phyloP scores from a whole-genome alignment of 2,797 vertebrate species.

The Peromyscus attwateri region DNA sequence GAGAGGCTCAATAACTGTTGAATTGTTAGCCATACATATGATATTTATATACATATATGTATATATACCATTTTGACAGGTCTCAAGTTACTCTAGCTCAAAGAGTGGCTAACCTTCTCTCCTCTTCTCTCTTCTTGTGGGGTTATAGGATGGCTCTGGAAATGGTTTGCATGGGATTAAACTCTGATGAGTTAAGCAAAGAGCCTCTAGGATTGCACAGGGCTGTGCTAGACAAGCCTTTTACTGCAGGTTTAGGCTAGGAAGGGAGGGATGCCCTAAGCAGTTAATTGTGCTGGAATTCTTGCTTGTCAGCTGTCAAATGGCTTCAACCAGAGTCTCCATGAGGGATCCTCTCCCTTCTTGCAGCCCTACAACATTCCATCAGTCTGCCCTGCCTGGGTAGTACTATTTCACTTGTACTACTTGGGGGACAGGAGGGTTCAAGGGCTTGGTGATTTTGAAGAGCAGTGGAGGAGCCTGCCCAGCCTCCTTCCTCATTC shows the following conservation, averaged over 20 bases:
- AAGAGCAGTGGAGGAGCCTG: slow-evolving; percentile 76
- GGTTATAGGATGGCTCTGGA: background rate
- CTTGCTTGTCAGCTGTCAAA: background rate
- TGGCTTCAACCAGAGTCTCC: background rate
- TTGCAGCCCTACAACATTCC: background rate
- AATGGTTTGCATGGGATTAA: background rate
- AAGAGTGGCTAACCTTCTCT: background rate
- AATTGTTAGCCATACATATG: background rate
- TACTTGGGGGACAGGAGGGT: slow-evolving; percentile 75
- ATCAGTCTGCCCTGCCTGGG: background rate
- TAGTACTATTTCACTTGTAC: slow-evolving; percentile 79
- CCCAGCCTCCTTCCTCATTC: slow-evolving; percentile 61
- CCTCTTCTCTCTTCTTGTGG: background rate
- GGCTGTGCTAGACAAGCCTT: background rate
- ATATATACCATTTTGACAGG: background rate
- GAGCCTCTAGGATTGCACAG: background rate
- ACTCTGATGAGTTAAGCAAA: background rate
- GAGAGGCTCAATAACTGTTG: background rate
- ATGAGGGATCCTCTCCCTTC: background rate
- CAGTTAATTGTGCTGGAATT: background rate
- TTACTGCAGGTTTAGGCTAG: background rate
- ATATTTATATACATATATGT: background rate
- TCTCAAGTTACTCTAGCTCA: background rate
- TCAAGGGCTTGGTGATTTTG: slow-evolving; percentile 78
- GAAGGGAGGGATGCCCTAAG: background rate